Base-by-base conservation (phyloP, 1,140 invertebrate genomes). In the Mamestra configurata region DNA sequence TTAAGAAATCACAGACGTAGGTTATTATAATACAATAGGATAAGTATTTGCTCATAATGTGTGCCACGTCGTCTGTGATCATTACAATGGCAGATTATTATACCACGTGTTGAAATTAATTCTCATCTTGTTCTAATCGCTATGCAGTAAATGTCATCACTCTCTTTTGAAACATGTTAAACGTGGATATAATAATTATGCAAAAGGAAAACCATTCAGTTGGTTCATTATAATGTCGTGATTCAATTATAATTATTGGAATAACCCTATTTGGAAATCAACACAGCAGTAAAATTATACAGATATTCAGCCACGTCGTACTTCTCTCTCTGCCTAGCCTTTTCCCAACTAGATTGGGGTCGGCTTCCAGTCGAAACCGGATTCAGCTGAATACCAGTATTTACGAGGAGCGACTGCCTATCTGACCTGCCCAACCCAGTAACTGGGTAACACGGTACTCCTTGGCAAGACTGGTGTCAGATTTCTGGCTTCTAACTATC, bases 1-100 rank as follows among this genome's bases (percentile, higher is more conserved):
- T 64, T 64, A 64, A 64, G 18, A 64, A 64, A 64, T 64, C 35
- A 37, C 4, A 40, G 35, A 64, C 59, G 59, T 64, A 64, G 59
- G 40, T 64, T 64, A 64, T 64, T 64, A 64, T 40, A 64, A 64
- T 64, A 64, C 59, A 64, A 64, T 64, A 64, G 59, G 31, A 20
- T 40, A 40, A 64, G 18, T 55, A 55, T 13, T 24, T 55, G 22
- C 22, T 24, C 20, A 55, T 55, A 55, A 55, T 55, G 20, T 24
- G 22, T 53, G 7, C 18, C 53, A 55, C 20, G 2, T 7, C 53
- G 53, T 13, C 22, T 55, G 18, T 11, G 18, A 35, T 61, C 8
- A 37, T 64, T 7, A 64, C 59, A 64, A 64, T 64, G 55, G 59
- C 59, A 18, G 13, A 64, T 64, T 64, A 18, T 37, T 40, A 64